Conservation (phyloP, 2,888 invertebrate species). For the Erynnis tages region DNA sequence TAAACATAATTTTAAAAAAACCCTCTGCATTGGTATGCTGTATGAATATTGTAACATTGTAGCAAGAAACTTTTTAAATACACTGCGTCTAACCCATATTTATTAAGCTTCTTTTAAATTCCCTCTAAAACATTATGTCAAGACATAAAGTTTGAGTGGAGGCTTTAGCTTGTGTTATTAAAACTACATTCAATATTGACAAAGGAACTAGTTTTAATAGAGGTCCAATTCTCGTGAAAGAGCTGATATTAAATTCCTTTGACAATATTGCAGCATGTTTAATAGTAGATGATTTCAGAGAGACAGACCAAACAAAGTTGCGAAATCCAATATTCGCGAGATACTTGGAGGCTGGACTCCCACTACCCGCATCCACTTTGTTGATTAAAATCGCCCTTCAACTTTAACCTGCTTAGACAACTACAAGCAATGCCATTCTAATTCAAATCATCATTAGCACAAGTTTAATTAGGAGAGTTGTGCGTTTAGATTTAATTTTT, state of each 20-base stretch:
- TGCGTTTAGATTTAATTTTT: constrained; percentile 45
- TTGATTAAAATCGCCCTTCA: constrained; percentile 55
- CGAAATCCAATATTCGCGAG: constrained; percentile 56
- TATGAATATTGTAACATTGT: too few relatives aligned
- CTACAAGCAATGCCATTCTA: constrained; percentile 62
- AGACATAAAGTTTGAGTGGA: background rate
- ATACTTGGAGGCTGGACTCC: constrained; percentile 76
- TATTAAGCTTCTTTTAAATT: background rate
- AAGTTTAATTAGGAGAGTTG: constrained; percentile 58
- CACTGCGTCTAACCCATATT: background rate
- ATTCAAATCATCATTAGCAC: constrained; percentile 42
- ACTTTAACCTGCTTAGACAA: constrained; percentile 60
- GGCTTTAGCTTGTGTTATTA: constrained; percentile 24
- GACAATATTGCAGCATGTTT: constrained; percentile 48
- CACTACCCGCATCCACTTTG: constrained; percentile 72
- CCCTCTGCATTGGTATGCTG: too few relatives aligned
- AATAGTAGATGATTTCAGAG: constrained; percentile 49
- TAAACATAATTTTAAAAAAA: too few relatives aligned
- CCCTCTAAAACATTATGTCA: background rate
- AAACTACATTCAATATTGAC: constrained; percentile 34
- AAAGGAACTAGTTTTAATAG: constrained; percentile 35
- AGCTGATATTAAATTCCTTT: constrained; percentile 42
- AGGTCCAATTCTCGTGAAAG: background rate
- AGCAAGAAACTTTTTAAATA: too few relatives aligned
- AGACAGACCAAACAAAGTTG: constrained; percentile 63